Conservation (phyloP, 1,140 invertebrate species). For the Gyrodactylus salaris region DNA sequence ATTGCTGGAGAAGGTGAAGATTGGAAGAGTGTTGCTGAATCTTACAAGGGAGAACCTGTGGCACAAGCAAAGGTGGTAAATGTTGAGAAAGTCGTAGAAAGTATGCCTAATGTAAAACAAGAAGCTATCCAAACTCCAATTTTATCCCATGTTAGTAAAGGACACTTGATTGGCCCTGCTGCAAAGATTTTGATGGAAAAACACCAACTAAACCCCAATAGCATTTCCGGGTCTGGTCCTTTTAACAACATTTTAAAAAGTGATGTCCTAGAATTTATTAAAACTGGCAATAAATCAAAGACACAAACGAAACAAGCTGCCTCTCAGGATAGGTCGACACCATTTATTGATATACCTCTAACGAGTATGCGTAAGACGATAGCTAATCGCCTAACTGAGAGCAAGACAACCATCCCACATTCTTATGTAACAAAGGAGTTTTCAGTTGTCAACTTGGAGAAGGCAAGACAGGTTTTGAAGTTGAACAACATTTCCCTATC, state of each 20-base stretch:
- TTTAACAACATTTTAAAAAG: neutral
- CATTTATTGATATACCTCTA: conserved; percentile 38
- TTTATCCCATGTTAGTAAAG: neutral
- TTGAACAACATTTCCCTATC: conserved; percentile 33
- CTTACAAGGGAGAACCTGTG: conserved; percentile 11
- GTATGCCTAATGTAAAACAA: no score
- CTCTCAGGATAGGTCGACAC: neutral
- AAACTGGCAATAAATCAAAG: neutral
- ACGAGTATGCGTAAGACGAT: conserved; percentile 44
- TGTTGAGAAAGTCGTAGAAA: neutral
- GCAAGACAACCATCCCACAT: conserved; percentile 69
- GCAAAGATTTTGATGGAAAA: neutral
- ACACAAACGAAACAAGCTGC: neutral
- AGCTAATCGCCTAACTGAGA: conserved; percentile 52
- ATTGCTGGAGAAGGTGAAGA: conserved; percentile 45
- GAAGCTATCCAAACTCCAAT: no score
- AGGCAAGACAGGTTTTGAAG: conserved; percentile 15
- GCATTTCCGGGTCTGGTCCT: neutral
- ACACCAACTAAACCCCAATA: neutral
- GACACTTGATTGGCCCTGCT: neutral
- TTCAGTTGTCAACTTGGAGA: conserved; percentile 38
- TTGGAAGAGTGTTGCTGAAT: conserved; percentile 28
- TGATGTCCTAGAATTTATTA: neutral
- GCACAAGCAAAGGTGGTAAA: conserved; percentile 12
- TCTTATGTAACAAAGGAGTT: conserved; percentile 66